Evolutionary conservation across 2,797 vertebrate species (phyloP), one percentile per base, ranked within the genome.

Genomic region (Amblyopsis hoosieri): DNA sequence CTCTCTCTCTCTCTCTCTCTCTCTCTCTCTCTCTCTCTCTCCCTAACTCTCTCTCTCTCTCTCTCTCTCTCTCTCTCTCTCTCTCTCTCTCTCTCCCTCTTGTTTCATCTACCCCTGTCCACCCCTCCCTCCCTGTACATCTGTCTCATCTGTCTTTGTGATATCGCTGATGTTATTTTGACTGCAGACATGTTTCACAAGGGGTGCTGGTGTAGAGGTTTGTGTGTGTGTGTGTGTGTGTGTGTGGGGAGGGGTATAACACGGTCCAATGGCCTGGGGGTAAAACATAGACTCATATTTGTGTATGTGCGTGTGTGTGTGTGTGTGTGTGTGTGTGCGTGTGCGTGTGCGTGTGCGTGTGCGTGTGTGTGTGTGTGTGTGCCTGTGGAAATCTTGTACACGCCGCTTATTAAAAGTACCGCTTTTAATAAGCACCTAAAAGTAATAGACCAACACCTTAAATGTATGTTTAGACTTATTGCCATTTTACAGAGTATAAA

Each of bases 91-190:
- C 51, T 6, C 2, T 13, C 12, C 33, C 29, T 6, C 31, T 55
- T 37, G 33, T 12, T n/a, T 37, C 37, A 13, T 17, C 37, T 7
- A 12, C 29, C 54, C 37, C 31, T 14, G 4, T n/a, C 53, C 23
- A 5, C 6, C 54, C 31, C 57, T 47, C 57, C 46, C 46, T 29
- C 17, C 3, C 12, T 48, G 0, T 23, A 23, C 23, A 23, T 23
- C 23, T 23, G 23, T 23, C 23, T 23, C 3, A 2, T 50, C 51
- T 2, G 62, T 57, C 72, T 75, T 54, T 55, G 57, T 1, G 45
- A 78, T 81, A 79, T 62, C 48, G 50, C 69, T 14, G 58, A 72
- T 72, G 76, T 73, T 86, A 82, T 89, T 86, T 81, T 85, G 82
- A 87, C 86, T 84, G 73, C 74, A 69, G 37, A 23, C 74, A 54